A percentile compares a stretch with the other conserved stretches of the same genome.
These are phyloP conservation scores for Crenichthys baileyi DNA, from an alignment of 2,797 vertebrate genomes.

Conservation along the genomic window DNA sequence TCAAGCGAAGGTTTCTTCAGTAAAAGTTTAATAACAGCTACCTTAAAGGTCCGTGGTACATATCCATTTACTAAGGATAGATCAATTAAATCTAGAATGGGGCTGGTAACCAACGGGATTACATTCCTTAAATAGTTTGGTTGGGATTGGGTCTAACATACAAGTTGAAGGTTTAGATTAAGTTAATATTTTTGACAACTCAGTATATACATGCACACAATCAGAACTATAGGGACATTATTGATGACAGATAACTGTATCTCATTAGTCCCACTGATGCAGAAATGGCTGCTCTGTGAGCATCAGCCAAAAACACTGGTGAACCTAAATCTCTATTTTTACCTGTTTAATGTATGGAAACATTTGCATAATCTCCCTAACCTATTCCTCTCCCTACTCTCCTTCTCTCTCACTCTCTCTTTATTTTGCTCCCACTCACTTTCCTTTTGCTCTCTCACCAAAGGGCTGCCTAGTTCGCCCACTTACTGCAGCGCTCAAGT, in stretches of 20 bases:
- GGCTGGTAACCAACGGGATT: too few relatives aligned
- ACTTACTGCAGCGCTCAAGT: slow-evolving; percentile 26
- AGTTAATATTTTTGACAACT: too few relatives aligned
- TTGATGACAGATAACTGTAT: neutral
- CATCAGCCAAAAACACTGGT: neutral
- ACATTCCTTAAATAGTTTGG: too few relatives aligned
- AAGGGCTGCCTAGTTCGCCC: slow-evolving; percentile 23
- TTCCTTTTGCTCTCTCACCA: slow-evolving; percentile 27
- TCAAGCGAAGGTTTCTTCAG: too few relatives aligned
- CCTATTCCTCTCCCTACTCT: neutral
- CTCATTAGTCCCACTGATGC: too few relatives aligned
- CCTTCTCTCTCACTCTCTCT: neutral
- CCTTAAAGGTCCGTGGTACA: too few relatives aligned
- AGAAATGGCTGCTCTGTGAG: neutral
- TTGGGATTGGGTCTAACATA: too few relatives aligned
- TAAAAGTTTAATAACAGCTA: too few relatives aligned
- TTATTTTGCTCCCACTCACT: slow-evolving; percentile 15
- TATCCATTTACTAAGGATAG: too few relatives aligned
- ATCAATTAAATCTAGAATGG: too few relatives aligned
- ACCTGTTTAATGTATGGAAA: neutral
- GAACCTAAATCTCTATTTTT: neutral
- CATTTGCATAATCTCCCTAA: neutral
- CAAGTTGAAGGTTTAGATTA: too few relatives aligned
- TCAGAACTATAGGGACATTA: neutral
- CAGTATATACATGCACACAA: neutral